phyloP scores from a whole-genome alignment of 2,797 vertebrate species.

The Lagodon rhomboides region DNA sequence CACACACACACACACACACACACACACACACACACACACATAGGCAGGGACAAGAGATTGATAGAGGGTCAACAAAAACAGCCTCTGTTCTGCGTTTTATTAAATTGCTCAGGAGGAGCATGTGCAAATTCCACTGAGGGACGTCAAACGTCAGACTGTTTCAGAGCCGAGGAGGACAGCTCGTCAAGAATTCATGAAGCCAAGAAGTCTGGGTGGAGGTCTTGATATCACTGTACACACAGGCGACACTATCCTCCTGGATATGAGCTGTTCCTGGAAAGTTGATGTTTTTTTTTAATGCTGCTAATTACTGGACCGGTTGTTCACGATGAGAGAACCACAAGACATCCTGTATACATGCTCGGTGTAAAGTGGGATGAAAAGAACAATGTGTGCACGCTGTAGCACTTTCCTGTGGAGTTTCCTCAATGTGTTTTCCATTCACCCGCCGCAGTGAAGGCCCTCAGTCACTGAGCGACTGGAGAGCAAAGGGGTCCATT shows the following conservation, averaged over 20 bases:
- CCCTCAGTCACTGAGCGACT: slow-evolving; percentile 46
- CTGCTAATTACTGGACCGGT: slow-evolving; percentile 13
- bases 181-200: slow-evolving; percentile 46
- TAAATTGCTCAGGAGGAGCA: slow-evolving; percentile 46
- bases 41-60: background rate
- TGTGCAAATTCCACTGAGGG: slow-evolving; percentile 57
- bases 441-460: slow-evolving; percentile 35
- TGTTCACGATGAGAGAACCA: background rate
- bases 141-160: slow-evolving; percentile 24
- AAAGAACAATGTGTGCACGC: slow-evolving; percentile 22
- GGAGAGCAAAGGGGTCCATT: slow-evolving; percentile 61
- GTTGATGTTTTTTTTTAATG: background rate
- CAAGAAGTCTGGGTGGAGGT: slow-evolving; percentile 40
- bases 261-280: slow-evolving; percentile 42
- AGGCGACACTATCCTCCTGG: no score
- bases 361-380: background rate
- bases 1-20: background rate
- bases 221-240: background rate
- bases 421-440: slow-evolving; percentile 67
- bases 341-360: slow-evolving; percentile 35
- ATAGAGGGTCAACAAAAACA: slow-evolving; percentile 30
- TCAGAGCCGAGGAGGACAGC: slow-evolving; percentile 13
- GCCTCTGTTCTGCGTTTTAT: slow-evolving; percentile 52
- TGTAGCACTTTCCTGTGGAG: slow-evolving; percentile 47
- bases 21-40: background rate